Evolutionary conservation across 2,797 vertebrate species (phyloP).

Genomic region (Iguana delicatissima): DNA sequence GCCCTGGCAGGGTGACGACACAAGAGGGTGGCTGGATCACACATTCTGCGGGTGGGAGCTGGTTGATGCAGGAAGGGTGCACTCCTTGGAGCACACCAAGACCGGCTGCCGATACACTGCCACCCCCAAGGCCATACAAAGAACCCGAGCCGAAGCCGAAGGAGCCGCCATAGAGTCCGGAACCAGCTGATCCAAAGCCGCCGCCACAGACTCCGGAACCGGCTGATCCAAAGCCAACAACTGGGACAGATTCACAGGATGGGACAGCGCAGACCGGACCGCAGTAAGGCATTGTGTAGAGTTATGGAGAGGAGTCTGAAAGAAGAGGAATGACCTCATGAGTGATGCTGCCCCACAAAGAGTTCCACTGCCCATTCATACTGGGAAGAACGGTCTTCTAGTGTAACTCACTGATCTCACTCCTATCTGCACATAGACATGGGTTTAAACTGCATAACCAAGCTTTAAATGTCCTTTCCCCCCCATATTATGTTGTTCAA

Average conservation of each 20-base stretch:
- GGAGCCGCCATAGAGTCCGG: neutral
- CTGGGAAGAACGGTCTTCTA: too few species aligned
- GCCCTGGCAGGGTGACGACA: neutral
- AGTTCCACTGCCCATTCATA: too few species aligned
- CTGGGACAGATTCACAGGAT: neutral
- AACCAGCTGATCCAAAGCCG: neutral
- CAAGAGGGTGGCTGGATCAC: neutral
- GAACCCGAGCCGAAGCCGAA: neutral
- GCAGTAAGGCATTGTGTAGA: neutral
- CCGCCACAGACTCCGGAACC: neutral
- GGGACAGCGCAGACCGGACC: neutral
- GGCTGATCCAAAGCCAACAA: neutral
- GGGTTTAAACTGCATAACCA: too few species aligned
- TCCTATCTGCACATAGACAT: too few species aligned
- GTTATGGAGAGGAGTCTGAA: neutral
- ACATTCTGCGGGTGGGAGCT: neutral
- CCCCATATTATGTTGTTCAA: too few species aligned
- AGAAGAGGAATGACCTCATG: neutral
- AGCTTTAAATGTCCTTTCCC: too few species aligned
- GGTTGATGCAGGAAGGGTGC: neutral
- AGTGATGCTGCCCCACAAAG: neutral
- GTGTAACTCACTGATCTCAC: too few species aligned
- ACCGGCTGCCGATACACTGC: accelerated
- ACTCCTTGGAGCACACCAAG: neutral
- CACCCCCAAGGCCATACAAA: neutral